A percentile compares a stretch with the other conserved stretches of the same genome.
phyloP scores from a whole-genome alignment of 2,113 vertebrate species.

The Phrynocephalus versicolor region DNA sequence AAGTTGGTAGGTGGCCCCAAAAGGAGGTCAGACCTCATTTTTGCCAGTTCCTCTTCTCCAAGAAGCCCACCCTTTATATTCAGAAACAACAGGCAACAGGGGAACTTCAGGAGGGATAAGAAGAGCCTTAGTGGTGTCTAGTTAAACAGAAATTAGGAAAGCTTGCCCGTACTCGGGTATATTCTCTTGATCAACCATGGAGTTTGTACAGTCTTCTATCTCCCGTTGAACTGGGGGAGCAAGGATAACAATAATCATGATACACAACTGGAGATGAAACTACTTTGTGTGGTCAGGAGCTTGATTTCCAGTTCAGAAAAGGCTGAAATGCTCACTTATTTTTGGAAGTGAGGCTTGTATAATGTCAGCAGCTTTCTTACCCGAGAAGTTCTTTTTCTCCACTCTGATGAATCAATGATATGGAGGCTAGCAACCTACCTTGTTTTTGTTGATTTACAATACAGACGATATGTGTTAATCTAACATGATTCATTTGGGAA shows the following conservation, averaged over 20 bases:
- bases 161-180: background rate
- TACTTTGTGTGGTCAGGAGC: background rate
- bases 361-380: background rate
- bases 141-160: no score
- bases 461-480: background rate
- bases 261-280: background rate
- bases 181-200: no score
- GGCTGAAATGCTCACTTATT: background rate
- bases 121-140: no score
- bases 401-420: background rate
- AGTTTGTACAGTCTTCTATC: background rate
- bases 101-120: no score
- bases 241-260: background rate
- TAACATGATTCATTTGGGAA: constrained; percentile 25
- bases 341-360: background rate
- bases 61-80: no score
- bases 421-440: no score
- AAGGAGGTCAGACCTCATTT: no score
- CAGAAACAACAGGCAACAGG: no score
- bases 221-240: background rate
- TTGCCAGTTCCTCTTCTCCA: no score
- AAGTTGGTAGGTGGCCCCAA: no score
- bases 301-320: background rate
- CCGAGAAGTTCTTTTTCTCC: background rate
- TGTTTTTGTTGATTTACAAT: background rate